Percentiles rank a stretch among this genome's conserved stretches.
Evolutionary conservation across 2,888 invertebrate genomes (phyloP).

Genomic region (Luffia ferchaultella): DNA sequence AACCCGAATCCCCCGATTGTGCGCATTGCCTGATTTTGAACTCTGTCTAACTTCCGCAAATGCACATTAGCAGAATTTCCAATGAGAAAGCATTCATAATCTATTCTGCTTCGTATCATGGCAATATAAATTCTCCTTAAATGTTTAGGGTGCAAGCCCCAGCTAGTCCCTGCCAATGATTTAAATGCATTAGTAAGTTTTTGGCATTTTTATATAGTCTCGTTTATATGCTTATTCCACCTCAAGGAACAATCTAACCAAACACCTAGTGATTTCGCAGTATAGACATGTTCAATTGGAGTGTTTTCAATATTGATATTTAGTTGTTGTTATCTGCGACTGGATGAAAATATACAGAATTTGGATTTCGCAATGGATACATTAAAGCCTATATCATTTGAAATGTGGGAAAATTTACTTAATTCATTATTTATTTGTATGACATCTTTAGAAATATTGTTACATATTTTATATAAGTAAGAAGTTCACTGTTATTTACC

Average conservation of each 20-base stretch:
- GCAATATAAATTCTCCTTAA: not conserved
- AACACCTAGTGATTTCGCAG: not conserved
- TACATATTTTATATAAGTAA: not conserved
- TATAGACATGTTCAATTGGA: not conserved
- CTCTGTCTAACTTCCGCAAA: not conserved
- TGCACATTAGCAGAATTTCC: not conserved
- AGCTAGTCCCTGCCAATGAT: not conserved
- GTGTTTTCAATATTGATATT: not conserved
- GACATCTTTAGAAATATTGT: not conserved
- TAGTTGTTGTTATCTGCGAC: not conserved
- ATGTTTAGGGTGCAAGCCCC: not conserved
- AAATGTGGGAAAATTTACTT: not conserved
- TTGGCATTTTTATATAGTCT: too few species aligned
- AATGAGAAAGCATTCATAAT: not conserved
- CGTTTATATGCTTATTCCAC: not conserved
- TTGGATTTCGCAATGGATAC: not conserved
- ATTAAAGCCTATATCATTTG: not conserved
- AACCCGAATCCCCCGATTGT: not conserved
- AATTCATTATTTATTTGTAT: not conserved
- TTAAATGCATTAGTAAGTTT: too few species aligned
- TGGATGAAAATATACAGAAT: not conserved
- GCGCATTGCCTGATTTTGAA: not conserved
- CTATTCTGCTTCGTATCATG: not conserved
- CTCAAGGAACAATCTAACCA: not conserved
- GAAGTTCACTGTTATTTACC: not conserved